A percentile compares a stretch with the other conserved stretches of the same genome.
Conservation (phyloP, 2,888 invertebrate species). For the Ephialtes manifestator region DNA sequence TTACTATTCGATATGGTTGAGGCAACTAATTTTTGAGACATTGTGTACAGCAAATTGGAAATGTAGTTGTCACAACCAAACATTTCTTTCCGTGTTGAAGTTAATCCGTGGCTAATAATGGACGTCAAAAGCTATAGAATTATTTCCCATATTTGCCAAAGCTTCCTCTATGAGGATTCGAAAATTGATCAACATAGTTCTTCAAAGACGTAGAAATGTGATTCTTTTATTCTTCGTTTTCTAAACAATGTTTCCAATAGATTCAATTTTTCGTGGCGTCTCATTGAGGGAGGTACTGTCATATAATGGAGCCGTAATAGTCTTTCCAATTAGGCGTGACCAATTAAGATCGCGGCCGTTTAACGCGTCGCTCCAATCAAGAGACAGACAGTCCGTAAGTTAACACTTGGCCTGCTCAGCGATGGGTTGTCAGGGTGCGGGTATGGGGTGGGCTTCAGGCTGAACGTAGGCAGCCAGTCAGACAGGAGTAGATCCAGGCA, state of each 20-base stretch:
- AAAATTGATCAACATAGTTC: background rate
- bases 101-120: too few relatives aligned
- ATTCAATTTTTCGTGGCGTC: conserved; percentile 37
- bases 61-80: too few relatives aligned
- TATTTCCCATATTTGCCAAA: background rate
- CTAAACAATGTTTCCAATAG: conserved; percentile 14
- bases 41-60: too few relatives aligned
- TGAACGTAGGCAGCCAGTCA: conserved; percentile 41
- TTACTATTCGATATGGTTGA: too few relatives aligned
- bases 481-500: conserved; percentile 49
- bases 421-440: conserved; percentile 18
- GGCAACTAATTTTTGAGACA: too few relatives aligned
- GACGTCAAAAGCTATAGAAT: too few relatives aligned
- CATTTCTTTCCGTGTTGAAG: too few relatives aligned
- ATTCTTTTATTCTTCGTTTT: too few relatives aligned
- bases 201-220: too few relatives aligned
- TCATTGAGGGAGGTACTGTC: conserved; percentile 3
- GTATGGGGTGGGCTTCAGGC: conserved; percentile 10
- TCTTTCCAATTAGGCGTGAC: conserved; percentile 82
- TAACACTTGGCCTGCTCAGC: conserved; percentile 80
- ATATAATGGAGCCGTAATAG: conserved; percentile 74
- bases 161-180: background rate
- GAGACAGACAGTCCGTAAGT: conserved; percentile 81
- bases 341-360: conserved; percentile 80
- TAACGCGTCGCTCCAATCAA: conserved; percentile 74